Conservation (phyloP, 2,888 invertebrate genomes). For the Drosophila bunnanda region DNA sequence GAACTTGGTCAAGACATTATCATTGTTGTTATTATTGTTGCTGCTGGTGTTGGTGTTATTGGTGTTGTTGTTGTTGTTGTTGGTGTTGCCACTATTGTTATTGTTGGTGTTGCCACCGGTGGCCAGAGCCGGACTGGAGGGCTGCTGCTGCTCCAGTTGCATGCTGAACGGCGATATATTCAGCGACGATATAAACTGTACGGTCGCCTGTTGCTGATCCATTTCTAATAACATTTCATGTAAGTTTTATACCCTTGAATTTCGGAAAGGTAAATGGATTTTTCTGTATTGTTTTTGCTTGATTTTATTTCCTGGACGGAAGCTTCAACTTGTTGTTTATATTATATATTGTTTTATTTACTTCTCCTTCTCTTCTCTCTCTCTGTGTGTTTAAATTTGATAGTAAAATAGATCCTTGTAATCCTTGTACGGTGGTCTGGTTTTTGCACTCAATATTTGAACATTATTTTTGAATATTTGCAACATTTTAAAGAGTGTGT, state of each 20-base stretch:
- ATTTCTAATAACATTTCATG: constrained; percentile 90
- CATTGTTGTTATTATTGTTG: constrained; percentile 70
- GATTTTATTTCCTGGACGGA: constrained; percentile 53
- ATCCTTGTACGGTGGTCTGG: constrained; percentile 70
- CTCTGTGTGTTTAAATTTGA: constrained; percentile 45
- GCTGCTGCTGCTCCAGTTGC: constrained; percentile 87
- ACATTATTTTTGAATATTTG: constrained; percentile 39
- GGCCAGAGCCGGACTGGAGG: constrained; percentile 86
- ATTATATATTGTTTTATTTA: constrained; percentile 7
- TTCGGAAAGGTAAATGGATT: constrained; percentile 18
- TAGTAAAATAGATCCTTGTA: constrained; percentile 55
- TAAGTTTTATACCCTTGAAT: constrained; percentile 40
- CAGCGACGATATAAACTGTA: constrained; percentile 94
- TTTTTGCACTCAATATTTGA: constrained; percentile 62
- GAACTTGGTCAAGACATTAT: constrained; percentile 61
- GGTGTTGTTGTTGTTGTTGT: constrained; percentile 50
- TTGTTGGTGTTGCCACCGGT: constrained; percentile 50
- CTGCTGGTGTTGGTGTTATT: constrained; percentile 27
- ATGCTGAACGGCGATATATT: constrained; percentile 95
- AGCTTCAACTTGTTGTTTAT: constrained; percentile 31
- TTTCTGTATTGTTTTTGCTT: background rate
- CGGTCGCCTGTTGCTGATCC: constrained; percentile 92
- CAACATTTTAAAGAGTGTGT: constrained; percentile 57
- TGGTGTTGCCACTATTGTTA: constrained; percentile 40
- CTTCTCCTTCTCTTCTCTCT: background rate